Base-by-base conservation (phyloP, 1,140 invertebrate genomes). In the Oreohelix idahoensis region DNA sequence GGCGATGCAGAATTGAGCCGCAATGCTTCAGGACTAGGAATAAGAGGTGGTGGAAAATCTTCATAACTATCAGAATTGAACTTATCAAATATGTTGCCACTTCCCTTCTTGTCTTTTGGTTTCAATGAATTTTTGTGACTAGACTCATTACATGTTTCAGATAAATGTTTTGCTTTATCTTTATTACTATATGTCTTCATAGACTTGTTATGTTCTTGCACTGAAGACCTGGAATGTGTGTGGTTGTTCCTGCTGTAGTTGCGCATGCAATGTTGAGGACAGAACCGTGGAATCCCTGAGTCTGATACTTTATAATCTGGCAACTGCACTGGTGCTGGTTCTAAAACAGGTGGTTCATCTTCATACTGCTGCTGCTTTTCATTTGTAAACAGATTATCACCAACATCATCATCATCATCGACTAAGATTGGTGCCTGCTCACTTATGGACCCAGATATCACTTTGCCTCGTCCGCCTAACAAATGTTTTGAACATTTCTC, bases 61-160 rank as follows among this genome's bases (percentile, higher is more conserved):
- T 58, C 51, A 17, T 71, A 49, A 15, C 26, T 36, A 38, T 71
- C 39, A n/a, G 79, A 70, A n/a, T 17, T 42, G 20, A 81, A 70
- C 42, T 81, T 70, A 20, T 81, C 79, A 81, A 70, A 81, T 26
- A 81, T 81, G 39, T 71, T 81, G 13, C 32, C 79, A 71, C 63
- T 71, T 71, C 15, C 15, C 23, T 49, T 45, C 23, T 71, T 26
- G 10, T 78, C 39, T 20, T 45, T 45, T 20, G 32, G 36, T 4
- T 11, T 51, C 32, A 53, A 4, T 51, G 45, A 51, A 20, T 17
- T 26, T 36, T 32, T 71, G 26, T 32, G 38, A 36, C 17, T 15
- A 39, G 45, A 38, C 35, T 38, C 32, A 26, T 79, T 39, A 39
- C 20, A 38, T 35, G n/a, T 42, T 13, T 63, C 36, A 35, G 35